Evolutionary conservation across 2,113 vertebrate species (phyloP), one percentile per base, ranked within the genome.

Genomic region (Lophura nycthemera): DNA sequence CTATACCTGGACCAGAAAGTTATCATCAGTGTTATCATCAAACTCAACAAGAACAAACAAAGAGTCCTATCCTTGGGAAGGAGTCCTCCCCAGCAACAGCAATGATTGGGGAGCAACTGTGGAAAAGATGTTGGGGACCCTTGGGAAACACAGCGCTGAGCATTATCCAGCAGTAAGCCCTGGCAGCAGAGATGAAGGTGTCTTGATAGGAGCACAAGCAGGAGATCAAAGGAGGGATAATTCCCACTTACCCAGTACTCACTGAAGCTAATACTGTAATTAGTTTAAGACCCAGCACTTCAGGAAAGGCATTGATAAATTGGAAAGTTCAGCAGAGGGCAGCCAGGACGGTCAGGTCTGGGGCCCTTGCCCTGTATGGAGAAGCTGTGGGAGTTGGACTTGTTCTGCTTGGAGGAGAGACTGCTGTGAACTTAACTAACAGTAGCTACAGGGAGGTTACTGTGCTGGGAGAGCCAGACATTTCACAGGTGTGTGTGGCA

Each of bases 131-230:
- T 43, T 52, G 24, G 11, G 13, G 24, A 70, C 4, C 15, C 15
- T n/a, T 61, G 11, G 3, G 25, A 20, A 9, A 66, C 5, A 36
- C 11, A 3, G 6, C 42, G 25, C 9, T 2, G 2, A 42, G 25
- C 40, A 14, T 69, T 42, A 66, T n/a, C 15, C 11, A 32, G 12
- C 13, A 56, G 11, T 30, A 13, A 18, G 9, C 5, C 30, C 45
- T 89, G 36, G 43, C 57, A 81, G 29, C 38, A 71, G 24, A 57
- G 40, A 40, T 40, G 38, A 38, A 38, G 38, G 38, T 54, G 4
- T 50, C 32, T 50, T 48, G 56, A 48, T n/a, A 79, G 30, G 3
- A 73, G 10, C 47, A 47, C 32, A 63, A 50, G 11, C 10, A 43
- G 30, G 8, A 56, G 19, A 30, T 48, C 19, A 73, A 69, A 45